These are phyloP conservation scores for Drosophila repleta DNA, from an alignment of 1,140 invertebrate genomes.

Conservation along the genomic window DNA sequence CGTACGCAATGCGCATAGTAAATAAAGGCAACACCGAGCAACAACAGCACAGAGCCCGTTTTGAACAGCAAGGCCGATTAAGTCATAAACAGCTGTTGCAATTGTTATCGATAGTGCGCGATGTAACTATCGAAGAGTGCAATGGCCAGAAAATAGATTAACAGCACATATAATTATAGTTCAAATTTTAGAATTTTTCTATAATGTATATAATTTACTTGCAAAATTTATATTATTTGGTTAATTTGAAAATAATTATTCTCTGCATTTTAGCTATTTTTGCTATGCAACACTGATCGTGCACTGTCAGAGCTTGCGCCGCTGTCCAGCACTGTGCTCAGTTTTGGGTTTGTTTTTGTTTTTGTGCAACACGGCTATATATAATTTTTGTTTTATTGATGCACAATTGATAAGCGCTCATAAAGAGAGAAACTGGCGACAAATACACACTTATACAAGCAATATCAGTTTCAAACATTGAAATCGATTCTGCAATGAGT, in stretches of 20 bases:
- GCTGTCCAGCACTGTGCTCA: background rate
- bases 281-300: background rate
- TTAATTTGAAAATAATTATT: too few species aligned
- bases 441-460: conserved; percentile 19
- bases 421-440: conserved; percentile 14
- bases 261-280: too few species aligned
- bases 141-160: too few species aligned
- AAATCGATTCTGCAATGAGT: conserved; percentile 42
- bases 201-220: background rate
- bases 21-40: conserved; percentile 23
- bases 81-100: conserved; percentile 36
- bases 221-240: too few species aligned
- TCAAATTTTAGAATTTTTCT: background rate
- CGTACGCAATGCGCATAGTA: conserved; percentile 37
- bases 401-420: conserved; percentile 43
- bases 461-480: conserved; percentile 8
- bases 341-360: conserved; percentile 1
- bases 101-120: background rate
- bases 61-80: conserved; percentile 42
- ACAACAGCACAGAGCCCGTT: conserved; percentile 24
- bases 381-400: conserved; percentile 48
- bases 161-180: too few species aligned
- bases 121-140: conserved; percentile 20
- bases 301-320: background rate
- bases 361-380: conserved; percentile 28